Base-by-base conservation (phyloP, 2,113 vertebrate species). In the Rhipidura dahli region DNA sequence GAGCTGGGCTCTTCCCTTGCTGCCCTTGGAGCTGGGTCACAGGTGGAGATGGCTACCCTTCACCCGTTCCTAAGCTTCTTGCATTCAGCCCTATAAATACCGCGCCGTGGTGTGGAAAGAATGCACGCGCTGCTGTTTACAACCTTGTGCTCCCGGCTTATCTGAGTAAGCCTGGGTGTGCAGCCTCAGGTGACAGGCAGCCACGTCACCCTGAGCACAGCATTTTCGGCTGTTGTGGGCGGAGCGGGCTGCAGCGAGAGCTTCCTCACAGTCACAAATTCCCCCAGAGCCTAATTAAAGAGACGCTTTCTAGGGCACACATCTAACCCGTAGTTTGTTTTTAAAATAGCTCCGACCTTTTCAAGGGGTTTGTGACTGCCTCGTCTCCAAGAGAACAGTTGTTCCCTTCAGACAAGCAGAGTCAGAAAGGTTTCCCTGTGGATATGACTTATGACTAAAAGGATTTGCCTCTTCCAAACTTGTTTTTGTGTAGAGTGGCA, bases 121-220 rank as follows among this genome's bases (percentile, higher is more conserved):
- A 91, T 60, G 87, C 51, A 65, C 8, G 5, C 23, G 2, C 71
- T 80, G 53, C 63, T 92, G 94, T 95, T 94, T 97, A 96, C 93
- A 96, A 24, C 83, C 3, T 0, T 4, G 26, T 13, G n/a, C 56
- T 79, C n/a, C 51, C 0, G 2, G 83, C 87, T 96, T 96, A 97
- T 97, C 96, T 96, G 85, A 87, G 73, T 61, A 28, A 87, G 80
- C 69, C 57, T 45, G 84, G 44, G 49, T 70, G 64, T 87, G 72
- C 87, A 92, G 89, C 83, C 87, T 19, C 68, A 49, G 85, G 88
- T 90, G 66, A 87, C 91, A 22, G 81, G 91, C 81, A 93, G 87
- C 94, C 91, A 94, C 69, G 79, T 96, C 96, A 96, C 60, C 21
- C 81, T 93, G 83, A 93, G 84, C 83, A 56, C 72, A 95, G 92